Percentiles rank a stretch among this genome's conserved stretches.
phyloP scores from a whole-genome alignment of 2,797 vertebrate species.

The Todus mexicanus region DNA sequence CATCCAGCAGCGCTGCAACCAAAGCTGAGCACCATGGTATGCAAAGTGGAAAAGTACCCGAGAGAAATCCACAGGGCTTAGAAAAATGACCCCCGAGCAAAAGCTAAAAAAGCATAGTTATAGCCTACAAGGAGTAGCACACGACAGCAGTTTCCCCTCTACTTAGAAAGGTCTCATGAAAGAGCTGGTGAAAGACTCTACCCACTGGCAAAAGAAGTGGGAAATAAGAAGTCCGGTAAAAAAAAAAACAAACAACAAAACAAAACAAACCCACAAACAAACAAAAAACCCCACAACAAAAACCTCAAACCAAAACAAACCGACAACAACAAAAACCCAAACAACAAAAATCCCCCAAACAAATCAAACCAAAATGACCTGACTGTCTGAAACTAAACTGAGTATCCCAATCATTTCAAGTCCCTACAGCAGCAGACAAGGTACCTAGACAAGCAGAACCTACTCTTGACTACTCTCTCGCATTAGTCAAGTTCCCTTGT shows the following conservation, averaged over 20 bases:
- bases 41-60: not conserved
- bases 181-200: not conserved
- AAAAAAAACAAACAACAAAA: not conserved
- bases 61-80: not conserved
- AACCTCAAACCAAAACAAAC: not conserved
- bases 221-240: not conserved
- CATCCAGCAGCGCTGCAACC: not conserved
- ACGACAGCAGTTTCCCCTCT: not conserved
- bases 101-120: not conserved
- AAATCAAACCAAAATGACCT: not conserved
- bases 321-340: not conserved
- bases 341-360: not conserved
- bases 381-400: not conserved
- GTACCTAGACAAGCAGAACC: not conserved
- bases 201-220: not conserved
- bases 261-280: not conserved
- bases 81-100: not conserved
- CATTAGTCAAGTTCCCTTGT: not conserved
- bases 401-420: not conserved
- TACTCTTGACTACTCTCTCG: not conserved
- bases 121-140: not conserved
- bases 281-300: not conserved
- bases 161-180: not conserved
- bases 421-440: not conserved
- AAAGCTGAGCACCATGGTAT: not conserved